phyloP scores from a whole-genome alignment of 2,113 vertebrate species.

The Scytalopus superciliaris region DNA sequence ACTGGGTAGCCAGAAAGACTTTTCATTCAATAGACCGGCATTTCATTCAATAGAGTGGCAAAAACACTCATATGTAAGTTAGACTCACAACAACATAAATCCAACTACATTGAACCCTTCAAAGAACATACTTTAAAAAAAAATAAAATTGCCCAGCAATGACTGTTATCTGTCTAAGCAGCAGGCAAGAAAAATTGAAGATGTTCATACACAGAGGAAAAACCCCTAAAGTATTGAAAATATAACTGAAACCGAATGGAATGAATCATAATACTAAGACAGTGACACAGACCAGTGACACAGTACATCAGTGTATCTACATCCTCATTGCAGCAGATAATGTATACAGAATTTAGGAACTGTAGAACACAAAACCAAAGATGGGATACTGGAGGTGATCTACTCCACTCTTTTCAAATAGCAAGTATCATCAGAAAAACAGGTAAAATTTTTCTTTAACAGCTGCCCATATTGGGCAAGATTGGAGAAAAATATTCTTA shows the following conservation, averaged over 20 bases:
- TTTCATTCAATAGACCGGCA: not conserved
- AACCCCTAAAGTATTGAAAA: not conserved
- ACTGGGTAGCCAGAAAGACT: not conserved
- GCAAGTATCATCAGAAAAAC: not conserved
- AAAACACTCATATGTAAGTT: not conserved
- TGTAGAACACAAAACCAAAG: not conserved
- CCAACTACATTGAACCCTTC: not conserved
- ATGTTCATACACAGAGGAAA: not conserved
- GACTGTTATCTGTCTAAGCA: not conserved
- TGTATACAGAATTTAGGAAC: not conserved
- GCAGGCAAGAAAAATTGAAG: not conserved
- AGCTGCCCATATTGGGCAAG: not conserved
- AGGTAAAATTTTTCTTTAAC: not conserved
- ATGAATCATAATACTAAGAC: not conserved
- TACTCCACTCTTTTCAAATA: not conserved
- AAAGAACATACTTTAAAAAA: not conserved
- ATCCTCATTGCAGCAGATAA: not conserved
- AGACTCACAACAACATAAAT: not conserved
- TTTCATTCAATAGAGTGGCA: not conserved
- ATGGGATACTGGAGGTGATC: not conserved
- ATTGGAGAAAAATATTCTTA: not conserved
- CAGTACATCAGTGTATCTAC: fast-evolving
- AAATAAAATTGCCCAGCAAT: not conserved
- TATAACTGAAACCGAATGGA: not conserved
- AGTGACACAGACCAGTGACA: not conserved